phyloP scores from a whole-genome alignment of 2,113 vertebrate genomes.

The Martes martes region DNA sequence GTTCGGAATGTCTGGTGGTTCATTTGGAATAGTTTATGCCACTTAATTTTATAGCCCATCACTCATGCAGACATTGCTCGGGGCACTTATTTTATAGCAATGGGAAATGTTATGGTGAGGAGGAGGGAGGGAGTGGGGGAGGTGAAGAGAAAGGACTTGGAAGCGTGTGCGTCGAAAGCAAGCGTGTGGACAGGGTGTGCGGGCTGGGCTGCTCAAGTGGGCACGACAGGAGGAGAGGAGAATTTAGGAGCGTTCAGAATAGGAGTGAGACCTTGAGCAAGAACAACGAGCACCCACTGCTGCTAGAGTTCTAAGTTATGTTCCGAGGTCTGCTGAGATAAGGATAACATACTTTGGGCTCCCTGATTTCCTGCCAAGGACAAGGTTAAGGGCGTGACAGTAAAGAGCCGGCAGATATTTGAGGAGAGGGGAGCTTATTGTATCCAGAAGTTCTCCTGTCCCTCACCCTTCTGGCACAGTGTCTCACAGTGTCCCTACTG shows the following conservation, averaged over 20 bases:
- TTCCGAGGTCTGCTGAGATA: neutral
- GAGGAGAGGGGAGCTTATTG: neutral
- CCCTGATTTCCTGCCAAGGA: conserved; percentile 1
- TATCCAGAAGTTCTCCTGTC: neutral
- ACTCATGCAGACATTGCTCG: conserved; percentile 43
- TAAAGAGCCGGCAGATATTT: neutral
- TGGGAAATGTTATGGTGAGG: conserved; percentile 35
- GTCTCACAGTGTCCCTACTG: neutral
- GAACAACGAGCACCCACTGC: neutral
- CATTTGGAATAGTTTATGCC: conserved; percentile 67
- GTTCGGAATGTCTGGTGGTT: conserved; percentile 53
- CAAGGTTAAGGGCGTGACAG: neutral
- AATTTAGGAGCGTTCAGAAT: neutral
- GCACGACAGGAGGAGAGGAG: neutral
- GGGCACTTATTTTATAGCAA: conserved; percentile 50
- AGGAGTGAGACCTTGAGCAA: neutral
- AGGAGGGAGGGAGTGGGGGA: neutral
- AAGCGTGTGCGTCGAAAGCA: neutral
- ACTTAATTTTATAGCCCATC: conserved; percentile 73
- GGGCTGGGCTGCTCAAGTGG: neutral
- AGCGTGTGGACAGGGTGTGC: neutral
- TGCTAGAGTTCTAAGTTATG: neutral
- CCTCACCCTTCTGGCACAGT: neutral
- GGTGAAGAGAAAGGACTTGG: neutral
- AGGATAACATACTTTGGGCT: neutral